Evolutionary conservation across 2,113 vertebrate species (phyloP).

Genomic region (Glaucomys volans): DNA sequence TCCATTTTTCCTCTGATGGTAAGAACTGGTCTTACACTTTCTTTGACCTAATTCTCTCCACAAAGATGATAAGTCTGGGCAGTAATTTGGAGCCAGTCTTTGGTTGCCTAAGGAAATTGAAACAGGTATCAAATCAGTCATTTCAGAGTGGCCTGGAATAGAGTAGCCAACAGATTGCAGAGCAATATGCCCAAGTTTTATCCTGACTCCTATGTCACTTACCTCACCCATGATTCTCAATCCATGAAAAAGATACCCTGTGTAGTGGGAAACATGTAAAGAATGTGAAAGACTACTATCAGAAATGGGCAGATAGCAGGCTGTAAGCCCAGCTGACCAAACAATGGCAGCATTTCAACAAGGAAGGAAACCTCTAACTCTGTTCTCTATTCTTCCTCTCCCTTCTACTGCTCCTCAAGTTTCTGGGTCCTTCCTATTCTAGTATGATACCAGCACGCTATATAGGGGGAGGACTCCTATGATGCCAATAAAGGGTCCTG

Average conservation of each 20-base stretch:
- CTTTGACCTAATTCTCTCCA: background rate
- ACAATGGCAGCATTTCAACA: conserved; percentile 50
- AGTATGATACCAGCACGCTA: background rate
- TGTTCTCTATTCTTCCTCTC: background rate
- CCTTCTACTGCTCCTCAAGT: no score
- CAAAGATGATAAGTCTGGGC: background rate
- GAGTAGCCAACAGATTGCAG: background rate
- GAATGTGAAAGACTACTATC: conserved; percentile 96
- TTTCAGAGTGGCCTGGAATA: background rate
- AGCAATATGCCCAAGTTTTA: background rate
- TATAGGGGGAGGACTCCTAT: background rate
- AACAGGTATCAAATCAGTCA: background rate
- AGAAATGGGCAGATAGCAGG: conserved; percentile 99
- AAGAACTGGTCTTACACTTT: conserved; percentile 16
- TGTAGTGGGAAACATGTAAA: conserved; percentile 96
- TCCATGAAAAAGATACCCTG: conserved; percentile 97
- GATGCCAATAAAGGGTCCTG: background rate
- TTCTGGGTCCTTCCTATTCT: background rate
- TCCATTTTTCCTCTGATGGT: background rate
- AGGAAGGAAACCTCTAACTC: background rate
- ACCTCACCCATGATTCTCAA: conserved; percentile 66
- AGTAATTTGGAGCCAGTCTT: background rate
- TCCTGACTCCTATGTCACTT: background rate
- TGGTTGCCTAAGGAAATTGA: conserved; percentile 28
- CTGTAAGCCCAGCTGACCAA: conserved; percentile 97